Evolutionary conservation across 2,888 invertebrate species (phyloP).

Genomic region (Chromoteleia sp.): DNA sequence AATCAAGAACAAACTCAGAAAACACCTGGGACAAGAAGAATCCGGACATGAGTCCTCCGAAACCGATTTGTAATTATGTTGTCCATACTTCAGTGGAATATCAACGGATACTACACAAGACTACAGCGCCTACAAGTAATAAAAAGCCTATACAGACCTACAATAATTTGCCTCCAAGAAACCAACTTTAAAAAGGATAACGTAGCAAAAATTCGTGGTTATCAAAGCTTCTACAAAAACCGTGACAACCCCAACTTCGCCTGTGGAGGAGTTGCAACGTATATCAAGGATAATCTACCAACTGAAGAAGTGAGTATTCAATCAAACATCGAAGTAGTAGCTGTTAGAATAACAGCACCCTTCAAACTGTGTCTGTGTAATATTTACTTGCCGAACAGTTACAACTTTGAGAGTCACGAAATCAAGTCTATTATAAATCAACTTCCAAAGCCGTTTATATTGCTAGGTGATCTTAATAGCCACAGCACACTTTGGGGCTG

Average conservation of each 20-base stretch:
- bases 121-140: constrained; percentile 59
- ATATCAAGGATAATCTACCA: constrained; percentile 29
- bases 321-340: not conserved
- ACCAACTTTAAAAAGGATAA: constrained; percentile 64
- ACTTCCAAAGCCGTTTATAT: constrained; percentile 72
- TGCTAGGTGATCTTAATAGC: constrained; percentile 73
- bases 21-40: not conserved
- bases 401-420: constrained; percentile 27
- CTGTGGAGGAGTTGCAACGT: constrained; percentile 57
- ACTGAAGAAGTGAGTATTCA: too few relatives aligned
- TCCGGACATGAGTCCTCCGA: not conserved
- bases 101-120: constrained; percentile 63
- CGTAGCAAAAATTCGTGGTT: constrained; percentile 40
- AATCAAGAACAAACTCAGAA: constrained; percentile 1
- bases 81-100: constrained; percentile 67
- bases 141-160: constrained; percentile 29
- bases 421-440: constrained; percentile 64
- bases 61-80: not conserved
- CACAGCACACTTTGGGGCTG: constrained; percentile 70
- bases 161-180: constrained; percentile 70
- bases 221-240: constrained; percentile 40
- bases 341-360: not conserved
- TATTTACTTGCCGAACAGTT: constrained; percentile 65
- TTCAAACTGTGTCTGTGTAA: constrained; percentile 56
- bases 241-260: constrained; percentile 28